These are phyloP conservation scores for Clarias gariepinus DNA, from an alignment of 2,113 vertebrate species.

Conservation along the genomic window DNA sequence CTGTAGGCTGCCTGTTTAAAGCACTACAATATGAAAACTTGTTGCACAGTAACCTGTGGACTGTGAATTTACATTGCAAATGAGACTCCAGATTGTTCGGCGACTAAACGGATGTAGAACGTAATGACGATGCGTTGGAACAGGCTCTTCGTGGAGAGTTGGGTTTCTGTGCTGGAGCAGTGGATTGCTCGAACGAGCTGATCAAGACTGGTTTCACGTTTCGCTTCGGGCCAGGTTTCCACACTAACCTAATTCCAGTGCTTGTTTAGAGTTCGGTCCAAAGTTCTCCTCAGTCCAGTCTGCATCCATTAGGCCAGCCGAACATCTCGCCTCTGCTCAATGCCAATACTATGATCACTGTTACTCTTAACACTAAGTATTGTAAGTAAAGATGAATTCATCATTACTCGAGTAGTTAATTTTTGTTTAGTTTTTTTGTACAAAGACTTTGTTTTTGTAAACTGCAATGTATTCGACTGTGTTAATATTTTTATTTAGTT, in stretches of 20 bases:
- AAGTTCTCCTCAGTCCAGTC: not conserved
- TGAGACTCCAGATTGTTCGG: not conserved
- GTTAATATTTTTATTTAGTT: slow-evolving; percentile 35
- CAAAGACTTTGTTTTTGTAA: slow-evolving; percentile 6
- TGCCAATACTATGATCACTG: slow-evolving; percentile 38
- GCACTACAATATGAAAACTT: slow-evolving; percentile 26
- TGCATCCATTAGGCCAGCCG: not conserved
- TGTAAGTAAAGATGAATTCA: slow-evolving; percentile 31
- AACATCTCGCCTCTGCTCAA: not conserved
- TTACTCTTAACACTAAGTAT: slow-evolving; percentile 36
- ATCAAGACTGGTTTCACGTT: slow-evolving; percentile 8
- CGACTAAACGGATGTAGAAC: not conserved
- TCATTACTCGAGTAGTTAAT: slow-evolving; percentile 8
- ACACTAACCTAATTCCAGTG: not conserved
- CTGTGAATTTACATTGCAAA: slow-evolving; percentile 19
- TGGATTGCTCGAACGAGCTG: not conserved
- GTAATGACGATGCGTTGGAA: not conserved
- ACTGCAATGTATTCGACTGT: slow-evolving; percentile 22
- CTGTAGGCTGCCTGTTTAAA: not conserved
- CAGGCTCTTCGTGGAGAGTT: not conserved
- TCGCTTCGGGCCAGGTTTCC: not conserved
- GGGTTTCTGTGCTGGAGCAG: slow-evolving; percentile 16
- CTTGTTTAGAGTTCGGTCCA: not conserved
- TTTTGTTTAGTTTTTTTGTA: slow-evolving; percentile 29
- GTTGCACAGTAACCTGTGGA: slow-evolving; percentile 30